These are phyloP conservation scores for Diploscapter pachys DNA, from an alignment of 1,140 invertebrate species.

Conservation along the genomic window DNA sequence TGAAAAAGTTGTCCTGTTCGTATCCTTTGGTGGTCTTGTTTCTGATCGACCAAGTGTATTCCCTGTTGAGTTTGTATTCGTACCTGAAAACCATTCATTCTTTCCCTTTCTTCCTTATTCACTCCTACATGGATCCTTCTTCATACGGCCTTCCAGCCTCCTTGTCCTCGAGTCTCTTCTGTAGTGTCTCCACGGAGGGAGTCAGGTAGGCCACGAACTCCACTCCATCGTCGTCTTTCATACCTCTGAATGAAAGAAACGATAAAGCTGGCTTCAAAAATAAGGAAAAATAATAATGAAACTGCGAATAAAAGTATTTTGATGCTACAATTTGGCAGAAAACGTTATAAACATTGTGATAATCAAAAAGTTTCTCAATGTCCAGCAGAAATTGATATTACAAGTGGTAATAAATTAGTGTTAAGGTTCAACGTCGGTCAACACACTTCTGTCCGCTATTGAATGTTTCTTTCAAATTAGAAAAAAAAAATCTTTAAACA, in stretches of 20 bases:
- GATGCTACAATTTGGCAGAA: no score
- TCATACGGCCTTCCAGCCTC: background rate
- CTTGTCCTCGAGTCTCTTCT: constrained; percentile 42
- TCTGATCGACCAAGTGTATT: constrained; percentile 95
- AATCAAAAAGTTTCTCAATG: no score
- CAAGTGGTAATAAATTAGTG: no score
- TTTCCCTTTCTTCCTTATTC: no score
- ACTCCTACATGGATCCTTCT: background rate
- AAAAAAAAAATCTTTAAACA: background rate
- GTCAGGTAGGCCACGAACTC: constrained; percentile 96
- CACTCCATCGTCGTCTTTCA: constrained; percentile 93
- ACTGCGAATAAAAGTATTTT: no score
- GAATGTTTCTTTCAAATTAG: background rate
- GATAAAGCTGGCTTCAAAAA: no score
- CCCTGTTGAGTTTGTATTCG: constrained; percentile 87
- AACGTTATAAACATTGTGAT: no score
- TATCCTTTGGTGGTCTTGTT: constrained; percentile 94
- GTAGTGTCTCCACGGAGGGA: constrained; percentile 83
- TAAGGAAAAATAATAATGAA: no score
- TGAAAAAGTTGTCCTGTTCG: constrained; percentile 63
- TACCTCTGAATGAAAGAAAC: constrained; percentile 30
- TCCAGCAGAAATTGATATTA: no score
- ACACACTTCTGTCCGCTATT: no score
- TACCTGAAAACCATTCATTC: constrained; percentile 62
- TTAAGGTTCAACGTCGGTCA: no score